Evolutionary conservation across 2,888 invertebrate genomes (phyloP), one percentile per base, ranked within the genome.

Genomic region (Halictus quadricinctus): DNA sequence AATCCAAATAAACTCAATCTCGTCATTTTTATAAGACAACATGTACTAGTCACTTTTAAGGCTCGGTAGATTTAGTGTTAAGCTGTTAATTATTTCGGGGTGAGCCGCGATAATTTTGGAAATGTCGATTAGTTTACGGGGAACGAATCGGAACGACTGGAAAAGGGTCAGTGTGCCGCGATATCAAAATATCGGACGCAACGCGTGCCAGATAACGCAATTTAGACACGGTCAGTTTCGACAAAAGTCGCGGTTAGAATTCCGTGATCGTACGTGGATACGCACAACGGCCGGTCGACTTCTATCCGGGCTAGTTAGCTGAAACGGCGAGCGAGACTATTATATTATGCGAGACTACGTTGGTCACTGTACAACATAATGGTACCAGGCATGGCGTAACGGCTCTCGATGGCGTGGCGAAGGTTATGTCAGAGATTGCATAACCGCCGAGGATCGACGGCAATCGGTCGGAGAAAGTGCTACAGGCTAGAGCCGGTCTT

Each of bases 341-440:
- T 78, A 70, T 75, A 64, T 78, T 74, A 46, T 60, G 69, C 43
- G 79, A 21, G 48, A 36, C 66, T 66, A 72, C 72, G 78, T 64
- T 64, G 75, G 72, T 72, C 66, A 75, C 70, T 78, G 78, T 48
- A 72, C 18, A 48, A 87, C 85, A 88, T 90, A 85, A 90, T 87
- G 85, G 83, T 84, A 75, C 78, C 78, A 43, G 29, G 72, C 76
- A 88, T 90, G 90, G 88, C 89, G 90, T 90, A 90, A 90, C 86
- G 50, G 82, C 81, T 86, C 88, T 87, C 87, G 86, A 88, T 89
- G 92, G 91, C 91, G 91, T 92, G 94, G 92, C 93, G 94, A 94
- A 94, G 94, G 93, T 94, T 94, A 94, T 94, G 94, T 94, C 94
- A 94, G 94, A 93, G 91, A 92, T 94, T 94, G 93, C 94, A 90